Conservation (phyloP, 2,888 invertebrate species). For the Phymatocera aterrima region DNA sequence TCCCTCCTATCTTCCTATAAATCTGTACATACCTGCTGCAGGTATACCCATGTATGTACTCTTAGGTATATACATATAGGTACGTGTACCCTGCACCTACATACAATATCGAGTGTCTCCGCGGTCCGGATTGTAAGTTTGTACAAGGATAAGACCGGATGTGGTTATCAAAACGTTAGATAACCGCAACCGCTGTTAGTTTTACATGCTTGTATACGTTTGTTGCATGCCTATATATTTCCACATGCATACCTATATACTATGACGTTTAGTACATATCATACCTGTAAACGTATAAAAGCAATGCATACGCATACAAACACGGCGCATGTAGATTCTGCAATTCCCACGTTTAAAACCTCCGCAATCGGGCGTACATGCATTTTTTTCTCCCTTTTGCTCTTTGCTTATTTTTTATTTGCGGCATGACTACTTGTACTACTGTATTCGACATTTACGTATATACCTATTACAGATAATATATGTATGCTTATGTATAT, state of each 20-base stretch:
- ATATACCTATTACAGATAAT: no score
- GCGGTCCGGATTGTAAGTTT: conserved; percentile 57
- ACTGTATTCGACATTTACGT: no score
- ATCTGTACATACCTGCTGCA: no score
- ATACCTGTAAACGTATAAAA: not conserved
- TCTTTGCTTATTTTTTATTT: not conserved
- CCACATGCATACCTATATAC: no score
- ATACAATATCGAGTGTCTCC: conserved; percentile 35
- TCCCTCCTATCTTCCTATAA: no score
- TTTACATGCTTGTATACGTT: not conserved
- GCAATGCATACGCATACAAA: not conserved
- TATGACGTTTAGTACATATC: no score
- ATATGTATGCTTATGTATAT: no score
- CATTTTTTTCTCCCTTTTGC: not conserved
- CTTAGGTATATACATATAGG: conserved; percentile 12
- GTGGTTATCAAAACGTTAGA: conserved; percentile 63
- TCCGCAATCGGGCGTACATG: not conserved
- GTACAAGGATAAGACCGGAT: conserved; percentile 66
- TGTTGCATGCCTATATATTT: not conserved
- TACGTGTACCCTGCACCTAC: not conserved
- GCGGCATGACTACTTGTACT: no score
- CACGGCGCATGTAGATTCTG: not conserved
- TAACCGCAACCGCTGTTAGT: conserved; percentile 19
- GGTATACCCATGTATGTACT: no score
- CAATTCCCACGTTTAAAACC: conserved; percentile 3